Evolutionary conservation across 2,888 invertebrate species (phyloP), one percentile per base, ranked within the genome.

Genomic region (Aromia moschata): DNA sequence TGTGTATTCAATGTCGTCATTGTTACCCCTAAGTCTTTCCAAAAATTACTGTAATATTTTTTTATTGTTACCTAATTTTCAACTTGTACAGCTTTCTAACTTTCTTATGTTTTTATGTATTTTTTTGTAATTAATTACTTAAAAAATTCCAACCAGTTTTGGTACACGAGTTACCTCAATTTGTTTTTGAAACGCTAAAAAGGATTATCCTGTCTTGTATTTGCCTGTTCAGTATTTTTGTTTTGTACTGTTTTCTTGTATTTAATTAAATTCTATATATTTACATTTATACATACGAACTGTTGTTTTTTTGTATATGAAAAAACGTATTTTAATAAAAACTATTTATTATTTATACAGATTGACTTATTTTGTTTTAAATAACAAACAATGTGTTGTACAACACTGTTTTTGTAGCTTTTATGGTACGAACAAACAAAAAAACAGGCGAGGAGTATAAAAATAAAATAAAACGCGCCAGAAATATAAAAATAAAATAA

Each of bases 1-100:
- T 49, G 12, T 20, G 18, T 31, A 43, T 33, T 47, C 38, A 33
- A 33, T 43, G 51, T 55, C 49, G 43, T 55, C 51, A 31, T n/a
- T 58, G 49, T 52, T 59, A 55, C 54, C 54, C 43, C 30, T 52
- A 52, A 41, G 52, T 52, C 52, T 41, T 40, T 52, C 52, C 52
- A 52, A 52, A 52, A 52, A 52, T 40, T 30, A 52, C 40, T 17
- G 37, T 49, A 25, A 49, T 41, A 41, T 41, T 52, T 25, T 52
- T 17, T 10, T 49, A 31, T 52, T 41, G 52, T 52, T 52, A 52
- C 52, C 52, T 52, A 41, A 25, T 41, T 52, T 52, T 52, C 40
- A 15, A 38, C 31, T 11, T 51, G 40, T 51, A 40, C 12, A 51
- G 51, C 36, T 51, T 51, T 17, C 15, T 15, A 31, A 46, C 15